Evolutionary conservation across 2,113 vertebrate species (phyloP).

Genomic region (Peromyscus maniculatus): DNA sequence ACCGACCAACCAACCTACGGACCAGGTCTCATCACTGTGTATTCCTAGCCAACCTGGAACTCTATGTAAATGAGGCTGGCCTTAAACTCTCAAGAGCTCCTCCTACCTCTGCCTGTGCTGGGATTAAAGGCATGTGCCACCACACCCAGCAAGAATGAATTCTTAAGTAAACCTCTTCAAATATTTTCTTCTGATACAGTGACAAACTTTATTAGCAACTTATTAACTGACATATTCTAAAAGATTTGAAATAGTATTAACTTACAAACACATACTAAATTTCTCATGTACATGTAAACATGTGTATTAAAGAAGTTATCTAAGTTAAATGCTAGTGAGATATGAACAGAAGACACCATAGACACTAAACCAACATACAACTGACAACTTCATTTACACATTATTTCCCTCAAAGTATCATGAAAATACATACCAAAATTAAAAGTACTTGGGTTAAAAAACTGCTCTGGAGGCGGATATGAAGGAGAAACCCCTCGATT

Average conservation of each 20-base stretch:
- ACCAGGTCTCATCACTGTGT: too few species aligned
- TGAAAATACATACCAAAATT: constrained; percentile 93
- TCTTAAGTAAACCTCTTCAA: not conserved
- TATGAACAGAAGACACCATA: not conserved
- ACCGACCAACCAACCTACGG: too few species aligned
- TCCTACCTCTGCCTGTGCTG: not conserved
- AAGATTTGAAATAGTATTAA: constrained; percentile 41
- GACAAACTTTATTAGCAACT: constrained; percentile 27
- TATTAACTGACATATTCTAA: not conserved
- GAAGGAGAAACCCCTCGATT: constrained; percentile 92
- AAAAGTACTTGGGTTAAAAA: constrained; percentile 95
- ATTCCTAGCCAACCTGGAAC: not conserved
- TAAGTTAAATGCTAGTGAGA: not conserved
- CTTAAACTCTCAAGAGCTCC: not conserved
- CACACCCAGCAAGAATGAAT: not conserved
- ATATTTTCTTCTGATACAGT: not conserved
- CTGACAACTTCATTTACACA: not conserved
- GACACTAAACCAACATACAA: not conserved
- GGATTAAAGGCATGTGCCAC: not conserved
- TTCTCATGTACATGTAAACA: not conserved
- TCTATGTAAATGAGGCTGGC: not conserved
- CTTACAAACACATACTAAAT: constrained; percentile 14
- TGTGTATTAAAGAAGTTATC: not conserved
- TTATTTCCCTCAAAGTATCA: constrained; percentile 57
- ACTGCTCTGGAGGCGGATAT: constrained; percentile 96